phyloP scores from a whole-genome alignment of 2,113 vertebrate species.

The Odocoileus virginianus region DNA sequence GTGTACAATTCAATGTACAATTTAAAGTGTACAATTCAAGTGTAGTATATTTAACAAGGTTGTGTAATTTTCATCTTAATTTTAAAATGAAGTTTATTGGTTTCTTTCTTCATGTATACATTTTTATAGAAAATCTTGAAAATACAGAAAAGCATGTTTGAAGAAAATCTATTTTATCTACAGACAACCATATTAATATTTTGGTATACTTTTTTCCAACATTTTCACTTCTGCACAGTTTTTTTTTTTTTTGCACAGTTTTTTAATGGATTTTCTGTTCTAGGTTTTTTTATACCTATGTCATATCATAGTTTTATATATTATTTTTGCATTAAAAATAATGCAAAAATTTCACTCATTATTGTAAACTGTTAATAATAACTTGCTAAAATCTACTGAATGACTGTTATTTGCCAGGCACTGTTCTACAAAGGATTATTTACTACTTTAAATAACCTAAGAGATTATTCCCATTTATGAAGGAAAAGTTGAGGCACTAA shows the following conservation, averaged over 20 bases:
- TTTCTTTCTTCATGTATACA: neutral
- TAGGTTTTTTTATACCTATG: neutral
- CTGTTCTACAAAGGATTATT: neutral
- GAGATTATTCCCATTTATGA: neutral
- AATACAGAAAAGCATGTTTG: neutral
- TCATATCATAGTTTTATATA: neutral
- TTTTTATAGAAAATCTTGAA: neutral
- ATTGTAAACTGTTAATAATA: constrained; percentile 13
- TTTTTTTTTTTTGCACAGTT: neutral
- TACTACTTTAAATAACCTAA: constrained; percentile 4
- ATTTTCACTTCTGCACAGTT: neutral
- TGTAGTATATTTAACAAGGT: neutral
- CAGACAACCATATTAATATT: neutral
- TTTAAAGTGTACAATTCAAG: neutral
- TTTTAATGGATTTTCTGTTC: neutral
- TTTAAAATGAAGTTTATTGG: constrained; percentile 8
- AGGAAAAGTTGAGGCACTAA: neutral
- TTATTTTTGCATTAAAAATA: neutral
- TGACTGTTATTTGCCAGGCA: neutral
- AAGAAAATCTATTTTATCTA: constrained; percentile 24
- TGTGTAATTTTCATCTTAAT: neutral
- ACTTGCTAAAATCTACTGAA: neutral
- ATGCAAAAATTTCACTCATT: neutral
- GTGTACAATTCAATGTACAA: neutral
- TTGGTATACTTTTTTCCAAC: neutral